phyloP scores from a whole-genome alignment of 2,888 invertebrate genomes.

The Uloborus plumipes region DNA sequence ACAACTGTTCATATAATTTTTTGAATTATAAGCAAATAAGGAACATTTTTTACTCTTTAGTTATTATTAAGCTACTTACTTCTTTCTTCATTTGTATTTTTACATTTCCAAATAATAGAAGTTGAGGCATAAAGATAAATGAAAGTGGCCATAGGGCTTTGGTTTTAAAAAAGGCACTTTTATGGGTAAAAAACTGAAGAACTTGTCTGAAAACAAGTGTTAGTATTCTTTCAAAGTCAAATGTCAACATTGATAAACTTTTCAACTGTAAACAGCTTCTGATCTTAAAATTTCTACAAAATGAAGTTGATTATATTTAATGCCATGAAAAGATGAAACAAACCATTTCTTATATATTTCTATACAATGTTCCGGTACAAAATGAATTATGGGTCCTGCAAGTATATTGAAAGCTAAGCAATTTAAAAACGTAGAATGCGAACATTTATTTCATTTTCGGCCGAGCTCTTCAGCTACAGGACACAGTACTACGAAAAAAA shows the following conservation, averaged over 20 bases:
- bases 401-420: conserved; percentile 4
- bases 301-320: background rate
- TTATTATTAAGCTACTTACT: no score
- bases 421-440: conserved; percentile 13
- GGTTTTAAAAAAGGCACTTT: conserved; percentile 56
- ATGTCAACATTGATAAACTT: conserved; percentile 51
- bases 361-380: no score
- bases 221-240: conserved; percentile 40
- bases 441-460: conserved; percentile 47
- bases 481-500: conserved; percentile 6
- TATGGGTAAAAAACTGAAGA: conserved; percentile 56
- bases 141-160: no score
- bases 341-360: no score
- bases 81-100: no score
- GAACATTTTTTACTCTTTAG: no score
- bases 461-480: conserved; percentile 54
- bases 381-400: no score
- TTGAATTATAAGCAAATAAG: no score
- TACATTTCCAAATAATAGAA: no score
- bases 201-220: conserved; percentile 52
- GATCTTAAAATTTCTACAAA: background rate
- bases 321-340: background rate
- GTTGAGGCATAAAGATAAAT: no score
- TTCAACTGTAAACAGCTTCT: conserved; percentile 44
- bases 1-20: conserved; percentile 10